A percentile compares a stretch with the other conserved stretches of the same genome.
Evolutionary conservation across 2,797 vertebrate genomes (phyloP).

Genomic region (Euthynnus affinis): DNA sequence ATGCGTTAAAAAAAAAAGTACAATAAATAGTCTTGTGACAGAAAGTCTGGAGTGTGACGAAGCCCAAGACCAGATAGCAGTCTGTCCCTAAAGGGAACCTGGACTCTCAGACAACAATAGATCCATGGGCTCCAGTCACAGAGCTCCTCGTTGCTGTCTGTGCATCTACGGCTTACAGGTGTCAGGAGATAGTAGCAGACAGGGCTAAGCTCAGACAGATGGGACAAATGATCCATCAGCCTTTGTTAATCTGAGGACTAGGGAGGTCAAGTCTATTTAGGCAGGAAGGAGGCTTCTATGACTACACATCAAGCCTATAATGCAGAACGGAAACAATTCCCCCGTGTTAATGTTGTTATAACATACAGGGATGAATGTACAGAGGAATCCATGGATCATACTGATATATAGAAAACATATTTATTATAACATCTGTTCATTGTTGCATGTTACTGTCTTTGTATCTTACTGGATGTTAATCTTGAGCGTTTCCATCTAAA

Average conservation of each 20-base stretch:
- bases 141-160: constrained; percentile 22
- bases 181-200: constrained; percentile 33
- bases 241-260: constrained; percentile 41
- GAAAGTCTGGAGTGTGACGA: constrained; percentile 52
- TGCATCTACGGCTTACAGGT: constrained; percentile 42
- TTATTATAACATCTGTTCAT: too few species aligned
- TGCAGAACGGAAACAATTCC: constrained; percentile 18
- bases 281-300: constrained; percentile 8
- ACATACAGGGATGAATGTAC: not conserved
- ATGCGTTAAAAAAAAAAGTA: not conserved
- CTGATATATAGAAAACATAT: not conserved
- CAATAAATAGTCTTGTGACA: constrained; percentile 6
- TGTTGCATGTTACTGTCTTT: not conserved
- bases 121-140: constrained; percentile 45
- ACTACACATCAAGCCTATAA: constrained; percentile 9
- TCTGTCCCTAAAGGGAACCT: constrained; percentile 15
- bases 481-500: not conserved
- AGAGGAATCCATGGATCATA: not conserved
- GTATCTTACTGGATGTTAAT: not conserved
- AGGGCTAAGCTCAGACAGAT: constrained; percentile 21
- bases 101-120: constrained; percentile 42
- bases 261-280: constrained; percentile 21
- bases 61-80: constrained; percentile 51
- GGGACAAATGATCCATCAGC: constrained; percentile 46
- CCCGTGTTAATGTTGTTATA: not conserved